These are phyloP conservation scores for Esox lucius DNA, from an alignment of 2,797 vertebrate genomes.

Conservation along the genomic window DNA sequence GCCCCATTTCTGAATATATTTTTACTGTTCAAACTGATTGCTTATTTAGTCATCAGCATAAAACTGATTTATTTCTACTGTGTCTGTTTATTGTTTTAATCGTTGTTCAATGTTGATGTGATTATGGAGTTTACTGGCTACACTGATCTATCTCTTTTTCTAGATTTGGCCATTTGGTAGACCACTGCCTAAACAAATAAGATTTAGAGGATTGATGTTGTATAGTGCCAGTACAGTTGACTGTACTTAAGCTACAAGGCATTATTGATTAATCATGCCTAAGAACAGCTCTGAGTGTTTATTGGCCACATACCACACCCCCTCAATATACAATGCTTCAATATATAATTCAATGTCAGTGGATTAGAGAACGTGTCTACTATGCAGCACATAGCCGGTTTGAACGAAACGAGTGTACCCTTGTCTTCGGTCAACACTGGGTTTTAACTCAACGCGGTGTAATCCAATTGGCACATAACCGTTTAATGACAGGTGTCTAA, in stretches of 20 bases:
- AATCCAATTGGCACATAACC: conserved; percentile 49
- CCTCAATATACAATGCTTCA: too few species aligned
- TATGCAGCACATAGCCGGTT: not conserved
- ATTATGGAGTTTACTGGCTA: not conserved
- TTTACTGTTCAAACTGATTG: not conserved
- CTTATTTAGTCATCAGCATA: not conserved
- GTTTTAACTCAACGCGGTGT: conserved; percentile 58
- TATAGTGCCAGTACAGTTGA: not conserved
- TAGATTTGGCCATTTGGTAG: not conserved
- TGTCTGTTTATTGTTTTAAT: not conserved
- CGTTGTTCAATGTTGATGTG: not conserved
- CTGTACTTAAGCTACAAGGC: too few species aligned
- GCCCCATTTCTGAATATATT: not conserved
- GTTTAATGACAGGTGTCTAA: conserved; percentile 15
- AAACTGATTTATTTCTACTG: not conserved
- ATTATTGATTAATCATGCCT: too few species aligned
- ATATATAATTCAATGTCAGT: not conserved
- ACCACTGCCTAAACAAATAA: not conserved
- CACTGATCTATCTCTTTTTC: not conserved
- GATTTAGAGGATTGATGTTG: not conserved
- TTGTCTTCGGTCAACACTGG: not conserved
- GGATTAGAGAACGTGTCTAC: not conserved
- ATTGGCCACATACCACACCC: too few species aligned
- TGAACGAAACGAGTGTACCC: not conserved
- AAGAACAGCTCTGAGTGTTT: too few species aligned